These are phyloP conservation scores for Petrocephalus schoutedeni DNA, from an alignment of 2,797 vertebrate genomes.

Conservation along the genomic window DNA sequence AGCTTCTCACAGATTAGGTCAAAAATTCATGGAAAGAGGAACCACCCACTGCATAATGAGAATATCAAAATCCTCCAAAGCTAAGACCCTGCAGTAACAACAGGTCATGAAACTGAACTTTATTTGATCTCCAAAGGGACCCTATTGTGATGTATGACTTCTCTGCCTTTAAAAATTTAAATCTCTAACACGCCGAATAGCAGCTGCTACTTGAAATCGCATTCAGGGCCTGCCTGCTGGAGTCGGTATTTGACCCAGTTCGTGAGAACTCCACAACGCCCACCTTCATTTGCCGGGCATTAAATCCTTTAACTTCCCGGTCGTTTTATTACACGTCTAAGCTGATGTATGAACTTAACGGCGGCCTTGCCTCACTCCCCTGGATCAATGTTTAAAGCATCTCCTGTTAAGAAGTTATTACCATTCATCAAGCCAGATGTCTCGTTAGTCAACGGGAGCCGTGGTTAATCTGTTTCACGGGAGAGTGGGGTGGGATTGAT, in stretches of 20 bases:
- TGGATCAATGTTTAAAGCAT: conserved; percentile 19
- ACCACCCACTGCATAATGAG: background rate
- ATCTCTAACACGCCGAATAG: background rate
- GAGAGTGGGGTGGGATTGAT: background rate
- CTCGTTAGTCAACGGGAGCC: conserved; percentile 16
- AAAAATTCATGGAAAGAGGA: background rate
- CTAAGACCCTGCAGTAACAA: background rate
- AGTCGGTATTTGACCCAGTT: background rate
- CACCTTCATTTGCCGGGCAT: background rate
- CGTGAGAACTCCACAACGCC: background rate
- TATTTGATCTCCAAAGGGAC: background rate
- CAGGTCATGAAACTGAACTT: background rate
- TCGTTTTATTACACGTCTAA: background rate
- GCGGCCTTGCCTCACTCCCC: background rate
- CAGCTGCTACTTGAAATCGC: background rate
- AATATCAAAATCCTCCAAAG: background rate
- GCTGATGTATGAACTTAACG: conserved; percentile 8
- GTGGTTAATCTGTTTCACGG: background rate
- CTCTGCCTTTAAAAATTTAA: background rate
- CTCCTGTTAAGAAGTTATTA: conserved; percentile 20
- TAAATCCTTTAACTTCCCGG: conserved; percentile 2
- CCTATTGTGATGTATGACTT: background rate
- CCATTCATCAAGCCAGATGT: conserved; percentile 18
- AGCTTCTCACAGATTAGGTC: background rate
- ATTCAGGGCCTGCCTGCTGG: background rate